Conservation (phyloP, 2,113 vertebrate species). For the Zeus faber region DNA sequence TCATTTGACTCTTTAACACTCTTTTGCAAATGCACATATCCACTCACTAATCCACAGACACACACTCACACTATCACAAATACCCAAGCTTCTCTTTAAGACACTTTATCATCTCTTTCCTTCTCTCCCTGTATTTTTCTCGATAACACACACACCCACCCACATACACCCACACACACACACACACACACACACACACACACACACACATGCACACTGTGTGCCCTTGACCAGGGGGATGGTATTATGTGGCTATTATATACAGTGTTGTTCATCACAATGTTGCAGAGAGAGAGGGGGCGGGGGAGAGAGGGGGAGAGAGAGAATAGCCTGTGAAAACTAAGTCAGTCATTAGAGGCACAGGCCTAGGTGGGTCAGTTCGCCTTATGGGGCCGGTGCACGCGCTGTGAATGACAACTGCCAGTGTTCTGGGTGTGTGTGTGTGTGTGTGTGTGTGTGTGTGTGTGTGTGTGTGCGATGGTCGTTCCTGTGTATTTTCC, state of each 20-base stretch:
- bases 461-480: constrained; percentile 11
- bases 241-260: constrained; percentile 45
- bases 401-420: constrained; percentile 4
- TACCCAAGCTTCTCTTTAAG: too few species aligned
- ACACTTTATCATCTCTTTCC: too few species aligned
- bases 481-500: neutral
- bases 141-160: constrained; percentile 21
- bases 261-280: constrained; percentile 36
- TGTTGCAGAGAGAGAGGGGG: constrained; percentile 27
- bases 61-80: neutral
- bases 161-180: neutral
- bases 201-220: constrained; percentile 1
- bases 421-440: constrained; percentile 12
- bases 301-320: constrained; percentile 1
- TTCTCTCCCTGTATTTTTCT: too few species aligned
- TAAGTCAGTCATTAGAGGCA: neutral
- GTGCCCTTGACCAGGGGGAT: constrained; percentile 30
- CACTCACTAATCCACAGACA: too few species aligned
- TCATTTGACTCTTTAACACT: too few species aligned
- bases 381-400: neutral
- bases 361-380: neutral
- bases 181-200: neutral
- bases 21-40: too few species aligned
- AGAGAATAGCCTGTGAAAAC: constrained; percentile 24
- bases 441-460: constrained; percentile 7